phyloP scores from a whole-genome alignment of 2,113 vertebrate genomes.

The Nesoenas mayeri region DNA sequence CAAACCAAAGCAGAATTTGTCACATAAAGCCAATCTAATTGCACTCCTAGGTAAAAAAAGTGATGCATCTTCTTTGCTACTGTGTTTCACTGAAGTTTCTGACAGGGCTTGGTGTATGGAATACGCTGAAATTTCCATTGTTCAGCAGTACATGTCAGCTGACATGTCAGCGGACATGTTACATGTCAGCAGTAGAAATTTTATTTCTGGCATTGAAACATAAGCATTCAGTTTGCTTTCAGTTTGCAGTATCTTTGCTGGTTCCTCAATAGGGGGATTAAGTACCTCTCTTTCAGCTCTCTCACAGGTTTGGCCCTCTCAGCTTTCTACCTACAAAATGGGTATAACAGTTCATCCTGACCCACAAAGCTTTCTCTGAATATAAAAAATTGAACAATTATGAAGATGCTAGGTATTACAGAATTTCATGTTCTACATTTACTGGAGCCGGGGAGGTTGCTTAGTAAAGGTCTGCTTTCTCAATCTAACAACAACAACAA shows the following conservation, averaged over 20 bases:
- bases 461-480: not conserved
- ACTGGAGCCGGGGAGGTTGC: not conserved
- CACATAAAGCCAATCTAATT: not conserved
- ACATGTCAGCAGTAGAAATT: not conserved
- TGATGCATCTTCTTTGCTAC: not conserved
- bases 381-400: not conserved
- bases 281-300: not conserved
- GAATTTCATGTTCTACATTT: not conserved
- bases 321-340: not conserved
- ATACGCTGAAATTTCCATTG: not conserved
- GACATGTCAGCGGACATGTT: too few species aligned
- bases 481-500: not conserved
- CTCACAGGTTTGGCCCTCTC: not conserved
- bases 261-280: not conserved
- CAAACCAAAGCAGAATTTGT: not conserved
- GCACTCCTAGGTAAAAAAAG: not conserved
- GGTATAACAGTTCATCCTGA: not conserved
- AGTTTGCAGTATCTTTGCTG: not conserved
- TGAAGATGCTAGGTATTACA: not conserved
- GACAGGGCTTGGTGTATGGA: not conserved
- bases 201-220: not conserved
- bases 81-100: not conserved
- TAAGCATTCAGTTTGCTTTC: not conserved
- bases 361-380: not conserved
- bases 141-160: too few species aligned